Evolutionary conservation across 2,888 invertebrate species (phyloP), one percentile per base, ranked within the genome.

Genomic region (Hedychridium roseum): DNA sequence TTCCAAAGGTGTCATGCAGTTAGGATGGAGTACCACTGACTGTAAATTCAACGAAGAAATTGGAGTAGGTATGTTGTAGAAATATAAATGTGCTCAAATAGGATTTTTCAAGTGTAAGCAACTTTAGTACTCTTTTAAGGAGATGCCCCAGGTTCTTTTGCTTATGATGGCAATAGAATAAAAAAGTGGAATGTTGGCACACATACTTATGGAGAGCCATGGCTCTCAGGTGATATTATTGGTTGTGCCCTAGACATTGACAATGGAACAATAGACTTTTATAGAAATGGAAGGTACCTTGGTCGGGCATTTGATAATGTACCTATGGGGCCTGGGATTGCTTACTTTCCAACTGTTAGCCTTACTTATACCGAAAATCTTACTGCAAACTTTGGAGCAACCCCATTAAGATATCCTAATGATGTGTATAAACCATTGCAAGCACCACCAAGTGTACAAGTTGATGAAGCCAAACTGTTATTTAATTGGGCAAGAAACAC

Each of bases 1-100:
- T 1, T 89, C 89, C 0, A 92, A 90, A 74, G 92, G 92, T 0
- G 89, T 92, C 1, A 93, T 93, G 92, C 92, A 93, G 82, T 83
- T 92, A 17, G 92, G 92, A 2, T 92, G 92, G 91, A 87, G 90
- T 57, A 89, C 91, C 0, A 77, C 85, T 2, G 80, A 84, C n/a
- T 91, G 91, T 68, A 81, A 82, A 49, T 92, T 92, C 73, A 88
- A 89, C 38, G 87, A 88, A 78, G 91, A 91, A 75, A 88, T 87
- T 32, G 88, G 89, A 2, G 88, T 89, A 26, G 82, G 82, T 80
- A 62, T 46, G 80, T 65, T 15, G 12, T 28, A 43, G 4, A n/a
- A n/a, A n/a, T n/a, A n/a, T n/a, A n/a, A n/a, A n/a, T n/a, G n/a
- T n/a, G n/a, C n/a, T n/a, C n/a, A n/a, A n/a, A n/a, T n/a, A n/a